Conservation (phyloP, 2,113 vertebrate species). For the Callionymus lyra region DNA sequence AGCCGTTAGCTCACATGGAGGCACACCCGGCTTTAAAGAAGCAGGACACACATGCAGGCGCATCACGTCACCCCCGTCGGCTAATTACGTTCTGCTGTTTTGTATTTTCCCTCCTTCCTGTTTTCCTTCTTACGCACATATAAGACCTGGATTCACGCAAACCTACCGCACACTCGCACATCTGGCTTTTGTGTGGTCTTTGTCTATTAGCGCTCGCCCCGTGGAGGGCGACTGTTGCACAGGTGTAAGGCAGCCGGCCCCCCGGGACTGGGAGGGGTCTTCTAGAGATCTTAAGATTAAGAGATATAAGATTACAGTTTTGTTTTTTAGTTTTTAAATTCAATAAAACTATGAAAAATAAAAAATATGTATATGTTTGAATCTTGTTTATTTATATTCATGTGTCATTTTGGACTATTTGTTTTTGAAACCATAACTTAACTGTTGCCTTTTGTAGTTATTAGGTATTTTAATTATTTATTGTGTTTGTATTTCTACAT, state of each 20-base stretch:
- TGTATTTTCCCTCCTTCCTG: constrained; percentile 60
- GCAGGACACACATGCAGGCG: constrained; percentile 26
- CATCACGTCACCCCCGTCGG: constrained; percentile 40
- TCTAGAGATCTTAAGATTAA: too few relatives aligned
- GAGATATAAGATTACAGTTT: too few relatives aligned
- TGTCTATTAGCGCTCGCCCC: neutral
- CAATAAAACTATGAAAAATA: too few relatives aligned
- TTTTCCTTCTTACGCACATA: constrained; percentile 33
- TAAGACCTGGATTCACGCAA: constrained; percentile 17
- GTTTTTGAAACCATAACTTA: too few relatives aligned
- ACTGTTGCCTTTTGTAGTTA: too few relatives aligned
- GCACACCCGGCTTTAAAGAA: constrained; percentile 34
- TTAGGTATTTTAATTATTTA: too few relatives aligned
- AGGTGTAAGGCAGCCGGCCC: constrained; percentile 38
- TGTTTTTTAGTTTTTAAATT: too few relatives aligned
- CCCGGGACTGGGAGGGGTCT: constrained; percentile 20
- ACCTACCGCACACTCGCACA: constrained; percentile 24
- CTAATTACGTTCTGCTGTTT: constrained; percentile 58
- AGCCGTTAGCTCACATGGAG: constrained; percentile 23
- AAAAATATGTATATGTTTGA: too few relatives aligned
- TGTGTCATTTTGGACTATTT: too few relatives aligned
- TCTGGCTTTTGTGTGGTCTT: constrained; percentile 15
- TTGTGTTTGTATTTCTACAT: too few relatives aligned
- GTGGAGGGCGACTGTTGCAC: constrained; percentile 23
- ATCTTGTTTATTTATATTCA: too few relatives aligned